These are phyloP conservation scores for Lamellibrachia satsuma DNA, from an alignment of 2,888 invertebrate species.

Conservation along the genomic window DNA sequence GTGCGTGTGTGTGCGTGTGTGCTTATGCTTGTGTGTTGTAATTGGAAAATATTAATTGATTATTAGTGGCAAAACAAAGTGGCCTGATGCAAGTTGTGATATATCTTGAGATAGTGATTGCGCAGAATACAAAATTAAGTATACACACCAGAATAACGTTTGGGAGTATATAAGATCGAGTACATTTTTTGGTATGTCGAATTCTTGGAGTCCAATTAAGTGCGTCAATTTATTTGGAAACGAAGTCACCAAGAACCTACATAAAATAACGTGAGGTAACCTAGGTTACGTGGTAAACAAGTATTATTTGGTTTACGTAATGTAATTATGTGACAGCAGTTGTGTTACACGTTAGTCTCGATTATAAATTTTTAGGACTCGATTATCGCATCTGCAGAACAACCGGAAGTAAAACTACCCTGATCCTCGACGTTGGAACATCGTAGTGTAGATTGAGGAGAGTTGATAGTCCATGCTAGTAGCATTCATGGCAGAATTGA, in stretches of 20 bases:
- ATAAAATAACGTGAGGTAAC: neutral
- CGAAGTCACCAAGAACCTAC: conserved; percentile 37
- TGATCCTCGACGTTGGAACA: no score
- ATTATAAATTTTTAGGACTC: no score
- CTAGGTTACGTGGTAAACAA: neutral
- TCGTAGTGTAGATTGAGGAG: no score
- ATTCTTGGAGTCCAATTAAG: conserved; percentile 69
- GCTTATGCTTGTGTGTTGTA: neutral
- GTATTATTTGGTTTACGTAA: neutral
- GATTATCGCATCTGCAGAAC: no score
- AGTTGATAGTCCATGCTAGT: no score
- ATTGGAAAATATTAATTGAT: neutral
- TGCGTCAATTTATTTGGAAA: conserved; percentile 46
- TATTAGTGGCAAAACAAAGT: neutral
- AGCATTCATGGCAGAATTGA: no score
- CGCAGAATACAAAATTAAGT: neutral
- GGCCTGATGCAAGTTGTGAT: neutral
- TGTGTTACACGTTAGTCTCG: no score
- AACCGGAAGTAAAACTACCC: no score
- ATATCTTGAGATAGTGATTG: neutral
- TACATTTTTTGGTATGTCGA: conserved; percentile 84
- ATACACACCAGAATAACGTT: conserved; percentile 79
- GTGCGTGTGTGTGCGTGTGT: no score
- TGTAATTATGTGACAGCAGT: no score
- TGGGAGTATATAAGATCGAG: conserved; percentile 87